Percentiles rank a stretch among this genome's conserved stretches.
phyloP scores from a whole-genome alignment of 2,888 invertebrate species.

The Schrankia costaestrigalis region DNA sequence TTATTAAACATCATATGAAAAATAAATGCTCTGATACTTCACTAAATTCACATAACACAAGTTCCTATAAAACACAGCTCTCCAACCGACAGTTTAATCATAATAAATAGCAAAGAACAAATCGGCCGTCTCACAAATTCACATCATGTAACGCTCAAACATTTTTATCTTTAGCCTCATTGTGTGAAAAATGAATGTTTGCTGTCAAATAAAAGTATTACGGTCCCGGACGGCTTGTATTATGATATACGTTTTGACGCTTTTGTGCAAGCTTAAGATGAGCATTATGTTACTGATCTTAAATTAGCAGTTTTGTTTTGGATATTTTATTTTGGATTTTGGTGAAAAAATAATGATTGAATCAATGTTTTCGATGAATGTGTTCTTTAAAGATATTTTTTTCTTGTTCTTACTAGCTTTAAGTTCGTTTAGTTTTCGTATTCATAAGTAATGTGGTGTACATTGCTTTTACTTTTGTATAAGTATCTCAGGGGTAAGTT shows the following conservation, averaged over 20 bases:
- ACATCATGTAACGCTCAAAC: conserved; percentile 27
- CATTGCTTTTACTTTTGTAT: not conserved
- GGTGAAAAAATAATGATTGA: too few species aligned
- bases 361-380: too few species aligned
- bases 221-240: conserved; percentile 14
- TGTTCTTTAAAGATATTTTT: too few species aligned
- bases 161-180: conserved; percentile 35
- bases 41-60: too few species aligned
- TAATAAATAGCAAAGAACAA: conserved; percentile 26
- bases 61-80: too few species aligned
- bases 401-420: too few species aligned
- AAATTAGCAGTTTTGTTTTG: conserved; percentile 16
- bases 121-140: conserved; percentile 28
- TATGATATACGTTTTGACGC: conserved; percentile 29
- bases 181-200: conserved; percentile 46
- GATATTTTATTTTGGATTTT: not conserved
- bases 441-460: too few species aligned
- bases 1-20: too few species aligned
- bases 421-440: too few species aligned
- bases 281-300: conserved; percentile 10
- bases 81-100: conserved; percentile 8
- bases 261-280: conserved; percentile 20
- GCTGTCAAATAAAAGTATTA: conserved; percentile 56
- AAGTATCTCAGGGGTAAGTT: too few species aligned
- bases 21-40: too few species aligned